A percentile compares a stretch with the other conserved stretches of the same genome.
Evolutionary conservation across 2,113 vertebrate genomes (phyloP).

Genomic region (Petroica traversi): DNA sequence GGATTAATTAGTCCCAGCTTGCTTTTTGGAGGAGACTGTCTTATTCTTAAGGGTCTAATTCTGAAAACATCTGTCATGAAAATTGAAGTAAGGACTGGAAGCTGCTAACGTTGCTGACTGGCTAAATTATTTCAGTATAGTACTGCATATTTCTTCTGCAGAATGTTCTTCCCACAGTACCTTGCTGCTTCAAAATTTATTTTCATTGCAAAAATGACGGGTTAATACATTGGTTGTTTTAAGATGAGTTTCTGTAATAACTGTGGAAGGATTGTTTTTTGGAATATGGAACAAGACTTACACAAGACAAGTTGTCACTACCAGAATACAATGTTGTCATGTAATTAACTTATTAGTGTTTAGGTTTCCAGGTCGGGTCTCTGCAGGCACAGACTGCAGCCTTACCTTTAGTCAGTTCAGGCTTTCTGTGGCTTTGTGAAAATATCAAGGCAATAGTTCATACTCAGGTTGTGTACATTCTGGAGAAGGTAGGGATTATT

Average conservation of each 20-base stretch:
- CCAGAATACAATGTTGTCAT: background rate
- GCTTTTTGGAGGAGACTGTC: background rate
- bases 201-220: background rate
- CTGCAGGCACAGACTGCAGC: background rate
- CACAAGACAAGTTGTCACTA: background rate
- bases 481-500: background rate
- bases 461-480: background rate
- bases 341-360: background rate
- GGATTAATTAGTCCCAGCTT: conserved; percentile 4
- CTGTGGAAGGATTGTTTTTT: background rate
- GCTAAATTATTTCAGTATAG: background rate
- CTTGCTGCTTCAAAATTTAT: background rate
- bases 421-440: background rate
- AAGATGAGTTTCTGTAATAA: background rate
- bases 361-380: background rate
- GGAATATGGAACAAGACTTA: background rate
- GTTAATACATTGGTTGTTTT: background rate
- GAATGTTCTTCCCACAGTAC: background rate
- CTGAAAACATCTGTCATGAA: conserved; percentile 17
- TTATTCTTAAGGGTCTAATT: conserved; percentile 26
- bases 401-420: background rate
- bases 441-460: background rate
- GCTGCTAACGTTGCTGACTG: background rate
- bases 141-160: background rate
- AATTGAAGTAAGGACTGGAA: background rate